Base-by-base conservation (phyloP, 2,888 invertebrate genomes). In the Eudasyphora cyanicolor region DNA sequence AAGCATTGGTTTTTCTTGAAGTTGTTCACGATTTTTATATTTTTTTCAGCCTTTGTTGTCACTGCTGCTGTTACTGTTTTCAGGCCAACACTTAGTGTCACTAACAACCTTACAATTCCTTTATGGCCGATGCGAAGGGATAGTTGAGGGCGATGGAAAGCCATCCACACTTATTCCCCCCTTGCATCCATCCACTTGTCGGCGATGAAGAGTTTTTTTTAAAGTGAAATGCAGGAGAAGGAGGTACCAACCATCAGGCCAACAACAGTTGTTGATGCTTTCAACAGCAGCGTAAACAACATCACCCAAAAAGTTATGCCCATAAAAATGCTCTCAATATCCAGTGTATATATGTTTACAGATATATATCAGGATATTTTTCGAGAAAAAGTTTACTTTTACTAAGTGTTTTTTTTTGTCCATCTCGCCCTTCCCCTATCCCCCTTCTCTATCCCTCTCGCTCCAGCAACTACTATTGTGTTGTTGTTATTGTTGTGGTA, bases 1-100 rank as follows among this genome's bases (percentile, higher is more conserved):
- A 87, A 89, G 88, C 86, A 88, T 87, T 89, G n/a, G n/a, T n/a
- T n/a, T n/a, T n/a, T n/a, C n/a, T 89, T 87, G 87, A 89, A 89
- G 88, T 89, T 88, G 89, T 89, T 88, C 87, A 88, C 89, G 89
- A 88, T 89, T 89, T 89, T 88, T 60, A 0, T 17, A 2, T 17
- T 17, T 49, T 1, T 8, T 49, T 49, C 19, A 19, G 49, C n/a
- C n/a, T 12, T 54, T 54, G 54, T 54, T 57, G 10, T 12, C 14
- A 0, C 24, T 57, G 27, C 1, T 57, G 71, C 87, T 57, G 57
- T 27, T 27, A 32, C 32, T 60, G 60, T 24, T 60, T 60, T 60
- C 17, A 60, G 60, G 29, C 19, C 10, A 89, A 86, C 89, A 89
- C 89, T 89, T 88, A 88, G 87, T 89, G 89, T 87, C 88, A 88